phyloP scores from a whole-genome alignment of 2,797 vertebrate genomes.

The Silurus lanzhouensis region DNA sequence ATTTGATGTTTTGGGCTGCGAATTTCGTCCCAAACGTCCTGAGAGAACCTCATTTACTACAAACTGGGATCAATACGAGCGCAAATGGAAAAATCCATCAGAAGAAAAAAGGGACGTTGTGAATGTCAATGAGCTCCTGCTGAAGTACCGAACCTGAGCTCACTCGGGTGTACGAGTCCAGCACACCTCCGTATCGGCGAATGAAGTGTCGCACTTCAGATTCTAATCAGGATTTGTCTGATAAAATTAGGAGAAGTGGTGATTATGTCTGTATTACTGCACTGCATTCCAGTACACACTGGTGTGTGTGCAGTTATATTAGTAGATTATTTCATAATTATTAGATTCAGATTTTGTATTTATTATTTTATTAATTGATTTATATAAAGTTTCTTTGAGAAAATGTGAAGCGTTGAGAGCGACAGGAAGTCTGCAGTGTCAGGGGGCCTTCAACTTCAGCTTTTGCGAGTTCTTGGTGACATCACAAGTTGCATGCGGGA shows the following conservation, averaged over 20 bases:
- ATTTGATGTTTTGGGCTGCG: conserved; percentile 36
- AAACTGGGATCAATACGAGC: conserved; percentile 64
- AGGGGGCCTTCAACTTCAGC: too few relatives aligned
- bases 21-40: conserved; percentile 44
- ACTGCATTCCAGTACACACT: too few relatives aligned
- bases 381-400: neutral
- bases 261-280: neutral
- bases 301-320: neutral
- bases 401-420: neutral
- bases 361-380: neutral
- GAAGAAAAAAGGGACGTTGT: conserved; percentile 54
- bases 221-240: neutral
- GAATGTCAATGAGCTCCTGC: conserved; percentile 55
- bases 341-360: neutral
- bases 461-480: neutral
- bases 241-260: neutral
- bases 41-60: conserved; percentile 58
- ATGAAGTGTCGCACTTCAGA: neutral
- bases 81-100: conserved; percentile 71
- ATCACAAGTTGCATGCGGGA: neutral
- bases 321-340: neutral
- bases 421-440: neutral
- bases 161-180: neutral
- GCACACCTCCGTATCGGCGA: neutral
- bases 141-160: conserved; percentile 43